A percentile compares a stretch with the other conserved stretches of the same genome.
phyloP scores from a whole-genome alignment of 2,113 vertebrate species.

The Sapayoa aenigma region DNA sequence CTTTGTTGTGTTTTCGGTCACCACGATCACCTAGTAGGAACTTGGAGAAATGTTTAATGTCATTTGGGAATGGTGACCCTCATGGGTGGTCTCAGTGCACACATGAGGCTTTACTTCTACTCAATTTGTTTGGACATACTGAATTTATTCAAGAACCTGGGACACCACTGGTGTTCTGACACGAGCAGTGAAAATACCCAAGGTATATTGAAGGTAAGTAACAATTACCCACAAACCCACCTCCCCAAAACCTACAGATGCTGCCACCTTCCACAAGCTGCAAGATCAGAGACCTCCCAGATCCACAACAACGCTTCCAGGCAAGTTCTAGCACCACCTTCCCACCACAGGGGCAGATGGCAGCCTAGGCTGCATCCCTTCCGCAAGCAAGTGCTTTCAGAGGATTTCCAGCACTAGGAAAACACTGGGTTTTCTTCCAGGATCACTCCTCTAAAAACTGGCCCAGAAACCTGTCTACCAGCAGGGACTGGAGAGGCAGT shows the following conservation, averaged over 20 bases:
- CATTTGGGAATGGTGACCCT: neutral
- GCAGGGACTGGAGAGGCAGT: neutral
- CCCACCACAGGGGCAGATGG: neutral
- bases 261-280: neutral
- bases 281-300: neutral
- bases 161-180: neutral
- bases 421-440: neutral
- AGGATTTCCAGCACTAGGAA: neutral
- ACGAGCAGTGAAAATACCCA: neutral
- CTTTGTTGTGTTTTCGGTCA: neutral
- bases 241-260: neutral
- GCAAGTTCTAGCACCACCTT: neutral
- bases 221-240: neutral
- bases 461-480: neutral
- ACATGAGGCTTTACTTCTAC: neutral
- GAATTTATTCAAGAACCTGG: neutral
- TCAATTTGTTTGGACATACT: neutral
- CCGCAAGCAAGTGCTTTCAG: rapidly evolving
- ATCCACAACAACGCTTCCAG: rapidly evolving
- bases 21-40: neutral
- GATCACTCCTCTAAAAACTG: neutral
- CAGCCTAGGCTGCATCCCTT: neutral
- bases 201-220: rapidly evolving
- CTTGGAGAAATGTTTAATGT: neutral
- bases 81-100: neutral